A percentile compares a stretch with the other conserved stretches of the same genome.
phyloP scores from a whole-genome alignment of 2,888 invertebrate genomes.

The Erpobdella octoculata region DNA sequence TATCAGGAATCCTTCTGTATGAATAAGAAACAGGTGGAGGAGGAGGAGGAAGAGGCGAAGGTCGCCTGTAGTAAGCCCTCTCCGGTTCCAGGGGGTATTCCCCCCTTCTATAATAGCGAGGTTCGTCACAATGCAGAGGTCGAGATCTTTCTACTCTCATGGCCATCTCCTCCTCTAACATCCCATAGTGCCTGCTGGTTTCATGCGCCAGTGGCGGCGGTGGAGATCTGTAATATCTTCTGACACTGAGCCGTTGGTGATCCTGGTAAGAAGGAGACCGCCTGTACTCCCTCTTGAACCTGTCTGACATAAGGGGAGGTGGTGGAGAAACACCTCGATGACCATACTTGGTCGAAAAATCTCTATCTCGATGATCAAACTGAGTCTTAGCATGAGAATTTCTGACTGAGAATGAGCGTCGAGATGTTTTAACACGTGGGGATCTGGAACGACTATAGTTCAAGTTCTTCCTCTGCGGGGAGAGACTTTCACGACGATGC shows the following conservation, averaged over 20 bases:
- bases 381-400: not conserved
- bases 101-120: constrained; percentile 5
- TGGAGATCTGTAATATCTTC: constrained; percentile 7
- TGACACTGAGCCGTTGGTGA: not conserved
- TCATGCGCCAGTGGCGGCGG: not conserved
- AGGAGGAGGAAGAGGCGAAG: not conserved
- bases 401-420: not conserved
- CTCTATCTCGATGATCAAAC: not conserved
- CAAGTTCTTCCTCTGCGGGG: not conserved
- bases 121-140: not conserved
- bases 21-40: not conserved
- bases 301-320: not conserved
- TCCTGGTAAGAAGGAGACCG: constrained; percentile 12
- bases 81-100: not conserved
- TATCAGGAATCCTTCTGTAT: not conserved
- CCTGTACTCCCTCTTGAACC: constrained; percentile 2
- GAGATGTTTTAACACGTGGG: constrained; percentile 6
- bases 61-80: constrained; percentile 12
- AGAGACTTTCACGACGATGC: constrained; percentile 2
- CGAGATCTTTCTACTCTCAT: not conserved
- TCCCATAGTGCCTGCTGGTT: not conserved
- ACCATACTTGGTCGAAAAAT: not conserved
- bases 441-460: not conserved
- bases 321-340: not conserved
- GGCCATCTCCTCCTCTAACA: not conserved